Evolutionary conservation across 2,888 invertebrate genomes (phyloP), one percentile per base, ranked within the genome.

Genomic region (Chloroclystis v-ata): DNA sequence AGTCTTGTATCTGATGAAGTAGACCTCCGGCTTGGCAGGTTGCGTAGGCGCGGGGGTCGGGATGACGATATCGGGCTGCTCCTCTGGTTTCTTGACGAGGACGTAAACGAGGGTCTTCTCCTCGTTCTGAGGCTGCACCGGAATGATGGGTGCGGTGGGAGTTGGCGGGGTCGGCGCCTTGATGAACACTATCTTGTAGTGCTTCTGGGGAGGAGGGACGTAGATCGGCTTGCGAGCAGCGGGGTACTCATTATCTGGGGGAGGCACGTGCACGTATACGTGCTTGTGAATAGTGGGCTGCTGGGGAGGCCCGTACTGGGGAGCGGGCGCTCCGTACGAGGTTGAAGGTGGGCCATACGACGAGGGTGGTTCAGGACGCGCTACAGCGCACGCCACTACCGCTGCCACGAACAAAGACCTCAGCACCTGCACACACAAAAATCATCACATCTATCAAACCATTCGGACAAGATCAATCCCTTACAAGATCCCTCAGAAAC

Each of bases 101-200:
- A 96, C 95, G 81, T 96, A 95, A 51, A 95, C 95, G 58, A 95
- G 89, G 5, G 95, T 95, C 89, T 96, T 96, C 89, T 95, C 94
- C 80, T 96, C 95, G 69, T 95, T 94, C 78, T 94, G 95, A 16
- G 93, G 93, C 62, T 95, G 93, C 42, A 92, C 79, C 16, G 91
- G 91, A 63, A 91, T 91, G 41, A 91, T 60, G 11, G 91, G 91
- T 1, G 89, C 91, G 25, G 89, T 90, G 13, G 91, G 91, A 43
- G 90, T 89, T 2, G 91, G 91, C 42, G 91, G 90, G 32, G 91
- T 90, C 48, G 91, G 91, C 12, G 91, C 91, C 89, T 94, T 94
- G 76, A 95, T 94, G 89, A 95, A 94, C 62, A 94, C 93, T 67
- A 95, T 94, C 75, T 94, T 94, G 89, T 94, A 95, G 74, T 94